A percentile compares a stretch with the other conserved stretches of the same genome.
These are phyloP conservation scores for Eupeodes corollae DNA, from an alignment of 1,140 invertebrate genomes.

Conservation along the genomic window DNA sequence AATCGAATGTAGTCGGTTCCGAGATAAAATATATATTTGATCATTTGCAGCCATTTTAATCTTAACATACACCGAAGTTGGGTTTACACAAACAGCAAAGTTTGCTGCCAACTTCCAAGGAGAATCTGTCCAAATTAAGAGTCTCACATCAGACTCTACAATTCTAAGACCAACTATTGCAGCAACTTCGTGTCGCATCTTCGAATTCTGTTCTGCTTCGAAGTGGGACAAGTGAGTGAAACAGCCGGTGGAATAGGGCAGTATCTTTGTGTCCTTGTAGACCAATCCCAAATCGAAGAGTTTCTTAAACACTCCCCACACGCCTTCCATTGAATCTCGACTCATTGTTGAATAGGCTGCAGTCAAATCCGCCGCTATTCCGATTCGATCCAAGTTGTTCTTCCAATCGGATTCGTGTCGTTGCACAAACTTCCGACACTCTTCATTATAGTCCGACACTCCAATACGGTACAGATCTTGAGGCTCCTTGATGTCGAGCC, in stretches of 20 bases:
- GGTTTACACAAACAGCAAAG: slow-evolving; percentile 53
- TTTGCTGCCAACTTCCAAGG: slow-evolving; percentile 91
- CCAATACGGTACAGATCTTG: slow-evolving; percentile 92
- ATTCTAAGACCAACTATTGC: slow-evolving; percentile 78
- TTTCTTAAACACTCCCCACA: slow-evolving; percentile 63
- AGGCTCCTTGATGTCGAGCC: slow-evolving; percentile 80
- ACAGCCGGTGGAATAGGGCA: slow-evolving; percentile 94
- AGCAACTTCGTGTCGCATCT: slow-evolving; percentile 94
- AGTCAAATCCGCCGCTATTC: slow-evolving; percentile 64
- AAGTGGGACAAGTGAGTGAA: slow-evolving; percentile 94
- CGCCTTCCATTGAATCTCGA: slow-evolving; percentile 61
- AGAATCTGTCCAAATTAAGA: slow-evolving; percentile 89
- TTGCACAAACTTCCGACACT: slow-evolving; percentile 92
- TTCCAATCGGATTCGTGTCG: slow-evolving; percentile 89
- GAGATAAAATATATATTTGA: slow-evolving; percentile 47
- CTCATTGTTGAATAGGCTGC: slow-evolving; percentile 67
- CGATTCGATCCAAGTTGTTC: slow-evolving; percentile 68
- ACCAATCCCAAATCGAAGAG: slow-evolving; percentile 72
- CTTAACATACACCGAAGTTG: slow-evolving; percentile 45
- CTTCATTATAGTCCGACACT: slow-evolving; percentile 83
- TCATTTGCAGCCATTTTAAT: slow-evolving; percentile 32
- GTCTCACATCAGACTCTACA: slow-evolving; percentile 50
- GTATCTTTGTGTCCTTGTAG: slow-evolving; percentile 80
- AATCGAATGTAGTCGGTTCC: slow-evolving; percentile 45
- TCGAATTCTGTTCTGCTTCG: slow-evolving; percentile 95